A percentile compares a stretch with the other conserved stretches of the same genome.
These are phyloP conservation scores for Ferrisia virgata DNA, from an alignment of 2,888 invertebrate species.

Conservation along the genomic window DNA sequence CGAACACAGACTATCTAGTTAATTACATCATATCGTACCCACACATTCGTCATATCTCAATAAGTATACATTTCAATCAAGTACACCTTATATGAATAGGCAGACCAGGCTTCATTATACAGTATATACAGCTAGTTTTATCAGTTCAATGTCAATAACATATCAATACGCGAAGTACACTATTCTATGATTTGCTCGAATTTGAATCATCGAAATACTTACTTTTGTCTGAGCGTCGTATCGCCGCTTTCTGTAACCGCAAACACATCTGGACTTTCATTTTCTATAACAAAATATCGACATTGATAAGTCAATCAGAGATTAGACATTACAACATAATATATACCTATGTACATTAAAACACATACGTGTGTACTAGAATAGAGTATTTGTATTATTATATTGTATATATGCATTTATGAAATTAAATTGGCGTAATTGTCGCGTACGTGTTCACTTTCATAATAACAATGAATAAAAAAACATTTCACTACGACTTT, in stretches of 20 bases:
- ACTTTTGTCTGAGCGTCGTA: constrained; percentile 46
- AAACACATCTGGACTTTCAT: constrained; percentile 45
- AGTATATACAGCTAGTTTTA: not conserved
- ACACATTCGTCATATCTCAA: not conserved
- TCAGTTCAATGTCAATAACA: not conserved
- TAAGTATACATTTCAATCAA: not conserved
- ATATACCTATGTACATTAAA: not conserved
- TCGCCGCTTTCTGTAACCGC: constrained; percentile 37
- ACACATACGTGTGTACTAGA: not conserved
- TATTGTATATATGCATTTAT: not conserved
- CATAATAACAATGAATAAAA: not conserved
- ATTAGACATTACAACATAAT: not conserved
- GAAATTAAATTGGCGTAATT: not conserved
- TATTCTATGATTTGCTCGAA: not conserved
- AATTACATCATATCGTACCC: not conserved
- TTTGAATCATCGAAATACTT: not conserved
- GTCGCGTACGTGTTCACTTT: not conserved
- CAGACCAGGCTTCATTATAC: not conserved
- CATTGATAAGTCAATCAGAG: not conserved
- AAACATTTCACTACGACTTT: not conserved
- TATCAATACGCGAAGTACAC: not conserved
- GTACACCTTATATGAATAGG: not conserved
- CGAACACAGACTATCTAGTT: not conserved
- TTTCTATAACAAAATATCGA: constrained; percentile 35
- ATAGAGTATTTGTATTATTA: not conserved